Evolutionary conservation across 2,888 invertebrate genomes (phyloP).

Genomic region (Octonoba sinensis): DNA sequence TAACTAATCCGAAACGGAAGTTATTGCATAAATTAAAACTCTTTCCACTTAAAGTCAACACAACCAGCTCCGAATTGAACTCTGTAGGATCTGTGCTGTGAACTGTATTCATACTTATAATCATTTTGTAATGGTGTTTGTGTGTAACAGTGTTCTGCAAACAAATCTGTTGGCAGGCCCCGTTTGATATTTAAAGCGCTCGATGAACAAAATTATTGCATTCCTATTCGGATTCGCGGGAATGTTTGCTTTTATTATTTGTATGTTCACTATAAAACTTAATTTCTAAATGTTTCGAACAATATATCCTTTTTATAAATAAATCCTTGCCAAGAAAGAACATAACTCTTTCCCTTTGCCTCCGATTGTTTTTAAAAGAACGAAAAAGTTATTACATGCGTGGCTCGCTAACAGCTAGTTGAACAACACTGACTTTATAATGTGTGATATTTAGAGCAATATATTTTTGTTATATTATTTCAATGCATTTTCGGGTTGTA

Average conservation of each 20-base stretch:
- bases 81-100: slow-evolving; percentile 37
- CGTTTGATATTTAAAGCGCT: slow-evolving; percentile 15
- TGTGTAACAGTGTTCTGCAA: slow-evolving; percentile 43
- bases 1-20: neutral
- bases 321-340: too few species aligned
- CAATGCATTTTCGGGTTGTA: slow-evolving; percentile 21
- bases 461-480: slow-evolving; percentile 59
- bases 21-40: slow-evolving; percentile 9
- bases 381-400: slow-evolving; percentile 5
- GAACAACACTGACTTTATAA: slow-evolving; percentile 46
- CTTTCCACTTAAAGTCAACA: neutral
- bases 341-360: too few species aligned
- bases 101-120: slow-evolving; percentile 38
- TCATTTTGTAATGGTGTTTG: slow-evolving; percentile 40
- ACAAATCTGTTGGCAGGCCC: slow-evolving; percentile 37
- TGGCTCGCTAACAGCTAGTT: slow-evolving; percentile 47
- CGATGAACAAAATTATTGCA: neutral
- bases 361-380: too few species aligned
- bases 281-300: too few species aligned
- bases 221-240: neutral
- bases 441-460: slow-evolving; percentile 50
- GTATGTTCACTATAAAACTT: too few species aligned
- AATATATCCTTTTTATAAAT: too few species aligned
- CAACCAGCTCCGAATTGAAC: slow-evolving; percentile 17
- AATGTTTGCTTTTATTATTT: too few species aligned